Base-by-base conservation (phyloP, 2,888 invertebrate species). In the Allolobophora icterica region DNA sequence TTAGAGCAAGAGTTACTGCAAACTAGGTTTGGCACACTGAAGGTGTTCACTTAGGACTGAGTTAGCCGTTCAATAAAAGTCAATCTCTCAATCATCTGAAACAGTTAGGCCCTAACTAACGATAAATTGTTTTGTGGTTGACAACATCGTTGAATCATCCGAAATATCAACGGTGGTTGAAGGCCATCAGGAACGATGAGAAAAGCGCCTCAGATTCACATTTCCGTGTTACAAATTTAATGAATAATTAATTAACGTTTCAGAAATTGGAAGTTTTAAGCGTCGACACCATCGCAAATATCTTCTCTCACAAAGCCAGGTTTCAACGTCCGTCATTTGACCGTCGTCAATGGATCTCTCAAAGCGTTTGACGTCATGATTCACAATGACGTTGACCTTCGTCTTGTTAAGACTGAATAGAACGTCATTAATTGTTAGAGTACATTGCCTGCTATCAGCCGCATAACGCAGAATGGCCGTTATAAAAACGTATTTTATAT, bases 371-470 rank as follows among this genome's bases (percentile, higher is more conserved):
- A 83, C n/a, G 83, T 83, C n/a, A 6, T 90, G n/a, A 42, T 90
- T 15, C n/a, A n/a, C 30, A 30, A 42, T n/a, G 90, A 40, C 24
- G 42, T 45, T 8, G 90, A 90, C 40, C 17, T 52, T n/a, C 21
- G 33, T 30, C 42, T 42, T 6, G 34, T 42, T 13, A 42, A 90
- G 24, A 40, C 24, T 3, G 52, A n/a, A 24, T n/a, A 4, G 11
- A 90, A 45, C n/a, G 42, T 90, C 42, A n/a, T 90, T 42, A 40
- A 90, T 52, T 90, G 90, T 34, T 34, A 11, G 45, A 3, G 11
- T 45, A 19, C 38, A 15, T 38, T 30, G 89, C 89, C 33, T 89
- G 19, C 40, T 89, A 35, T 38, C 35, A 21, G 35, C 40, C 89
- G n/a, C 34, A 17, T 19, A 35, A n/a, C 33, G 89, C 19, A 40